These are phyloP conservation scores for Crioceris asparagi DNA, from an alignment of 2,888 invertebrate species.

Conservation along the genomic window DNA sequence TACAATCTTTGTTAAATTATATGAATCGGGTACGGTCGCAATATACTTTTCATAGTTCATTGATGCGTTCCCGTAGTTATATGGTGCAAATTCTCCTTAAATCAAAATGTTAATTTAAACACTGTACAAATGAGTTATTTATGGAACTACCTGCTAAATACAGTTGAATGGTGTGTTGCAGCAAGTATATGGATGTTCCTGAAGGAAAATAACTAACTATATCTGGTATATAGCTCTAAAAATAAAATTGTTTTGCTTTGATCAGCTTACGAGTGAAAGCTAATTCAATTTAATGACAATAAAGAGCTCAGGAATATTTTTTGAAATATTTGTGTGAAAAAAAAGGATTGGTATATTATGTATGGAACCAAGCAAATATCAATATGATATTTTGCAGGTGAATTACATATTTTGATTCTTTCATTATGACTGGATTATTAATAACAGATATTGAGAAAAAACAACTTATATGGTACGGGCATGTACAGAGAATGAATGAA, in stretches of 20 bases:
- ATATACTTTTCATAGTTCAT: slow-evolving; percentile 21
- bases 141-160: slow-evolving; percentile 26
- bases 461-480: no score
- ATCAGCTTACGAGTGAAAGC: background rate
- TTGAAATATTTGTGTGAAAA: no score
- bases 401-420: no score
- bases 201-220: slow-evolving; percentile 37
- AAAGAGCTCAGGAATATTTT: no score
- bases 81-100: slow-evolving; percentile 21
- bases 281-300: no score
- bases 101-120: background rate
- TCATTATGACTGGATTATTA: no score
- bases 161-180: slow-evolving; percentile 37
- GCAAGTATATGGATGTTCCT: slow-evolving; percentile 40
- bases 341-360: no score
- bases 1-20: slow-evolving; percentile 37
- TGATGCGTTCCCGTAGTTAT: slow-evolving; percentile 20
- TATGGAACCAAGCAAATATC: no score
- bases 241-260: slow-evolving; percentile 9
- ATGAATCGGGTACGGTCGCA: slow-evolving; percentile 15
- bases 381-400: no score
- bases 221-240: slow-evolving; percentile 29
- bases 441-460: no score
- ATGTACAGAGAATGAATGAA: no score
- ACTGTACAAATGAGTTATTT: background rate